A percentile compares a stretch with the other conserved stretches of the same genome.
Evolutionary conservation across 2,113 vertebrate genomes (phyloP).

Genomic region (Myanophis thanlyinensis): DNA sequence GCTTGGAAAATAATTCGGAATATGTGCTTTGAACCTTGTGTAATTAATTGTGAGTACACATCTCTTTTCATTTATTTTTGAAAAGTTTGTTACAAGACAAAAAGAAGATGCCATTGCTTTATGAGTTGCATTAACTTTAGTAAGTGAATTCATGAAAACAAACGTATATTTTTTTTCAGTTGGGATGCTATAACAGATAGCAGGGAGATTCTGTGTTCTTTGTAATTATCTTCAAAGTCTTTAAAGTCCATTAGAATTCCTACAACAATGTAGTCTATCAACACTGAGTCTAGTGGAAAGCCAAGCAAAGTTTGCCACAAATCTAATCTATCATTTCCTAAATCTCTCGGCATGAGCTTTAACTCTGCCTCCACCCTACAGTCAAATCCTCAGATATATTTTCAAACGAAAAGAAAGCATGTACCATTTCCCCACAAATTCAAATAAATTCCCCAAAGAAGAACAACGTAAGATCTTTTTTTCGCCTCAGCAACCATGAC

Average conservation of each 20-base stretch:
- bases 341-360: not conserved
- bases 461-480: not conserved
- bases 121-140: not conserved
- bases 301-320: not conserved
- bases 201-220: not conserved
- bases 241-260: not conserved
- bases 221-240: not conserved
- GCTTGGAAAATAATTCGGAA: not conserved
- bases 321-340: not conserved
- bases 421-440: slow-evolving; percentile 27
- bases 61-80: not conserved
- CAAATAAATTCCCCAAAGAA: not conserved
- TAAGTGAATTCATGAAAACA: not conserved
- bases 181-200: not conserved
- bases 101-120: not conserved
- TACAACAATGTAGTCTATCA: not conserved
- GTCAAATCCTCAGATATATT: not conserved
- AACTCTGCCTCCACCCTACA: not conserved
- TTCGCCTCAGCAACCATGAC: not conserved
- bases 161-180: not conserved
- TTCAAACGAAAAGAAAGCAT: slow-evolving; percentile 18
- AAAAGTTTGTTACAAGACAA: not conserved
- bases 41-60: not conserved
- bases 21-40: not conserved
- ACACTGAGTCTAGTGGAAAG: not conserved